Evolutionary conservation across 2,888 invertebrate species (phyloP), one percentile per base, ranked within the genome.

Genomic region (Agrypnus murinus): DNA sequence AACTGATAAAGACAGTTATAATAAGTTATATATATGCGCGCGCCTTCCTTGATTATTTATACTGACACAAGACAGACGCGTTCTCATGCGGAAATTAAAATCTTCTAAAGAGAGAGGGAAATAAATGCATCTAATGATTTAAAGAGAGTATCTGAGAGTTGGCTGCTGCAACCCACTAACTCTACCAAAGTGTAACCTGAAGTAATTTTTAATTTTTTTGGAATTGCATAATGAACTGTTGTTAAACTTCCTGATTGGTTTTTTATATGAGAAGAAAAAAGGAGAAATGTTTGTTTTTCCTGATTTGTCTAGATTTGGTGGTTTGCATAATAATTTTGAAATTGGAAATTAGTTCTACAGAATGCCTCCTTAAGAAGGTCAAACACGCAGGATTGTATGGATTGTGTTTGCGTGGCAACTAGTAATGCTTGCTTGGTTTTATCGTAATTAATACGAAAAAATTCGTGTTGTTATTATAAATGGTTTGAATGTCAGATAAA

Each of bases 401-500:
- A 7, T 36, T 12, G 40, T 31, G 48, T 48, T 25, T 25, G 48
- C 48, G 25, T 31, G 48, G 48, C 25, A n/a, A 48, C 48, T 31
- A 25, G 25, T 25, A 25, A 25, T 25, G 25, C 25, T 25, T 25
- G 48, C 19, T 10, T 32, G 40, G 25, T 2, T 40, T 12, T 55
- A n/a, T 12, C 15, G 36, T 17, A 55, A 55, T 55, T 55, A 55
- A 36, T 36, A 10, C 55, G 36, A 55, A 55, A 55, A 36, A 4
- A n/a, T 55, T 3, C 15, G 36, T 6, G 36, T 36, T 17, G 17
- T 40, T 6, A 55, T 36, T 17, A 36, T 40, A 19, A 50, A 58
- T 57, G 58, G 53, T 64, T 65, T 43, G 14, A 66, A 43, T 62
- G 70, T 65, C 38, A 60, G 65, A 62, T 65, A 60, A 55, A 48